Base-by-base conservation (phyloP, 2,113 vertebrate species). In the Motacilla alba region DNA sequence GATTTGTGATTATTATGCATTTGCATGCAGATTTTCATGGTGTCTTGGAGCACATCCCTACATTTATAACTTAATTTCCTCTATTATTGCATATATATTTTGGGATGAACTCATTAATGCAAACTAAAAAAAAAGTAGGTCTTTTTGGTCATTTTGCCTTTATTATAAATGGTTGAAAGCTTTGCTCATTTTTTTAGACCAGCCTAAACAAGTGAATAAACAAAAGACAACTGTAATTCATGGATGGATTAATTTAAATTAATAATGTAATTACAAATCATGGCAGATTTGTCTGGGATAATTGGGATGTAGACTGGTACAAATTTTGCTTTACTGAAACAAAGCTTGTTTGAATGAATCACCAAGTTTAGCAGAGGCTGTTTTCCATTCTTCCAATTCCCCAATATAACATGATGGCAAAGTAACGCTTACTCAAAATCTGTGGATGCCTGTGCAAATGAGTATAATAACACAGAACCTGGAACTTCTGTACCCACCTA, bases 1-100 rank as follows among this genome's bases (percentile, higher is more conserved):
- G 99, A 99, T 99, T 98, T 99, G 98, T 99, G 99, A 99, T 99
- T 99, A 99, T 99, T 99, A 99, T 98, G 98, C 98, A 99, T 99
- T 99, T 99, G 98, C 98, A 99, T 99, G 98, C 98, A 99, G 99
- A 99, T 99, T 99, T 99, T 98, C 96, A 94, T 97, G 98, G 98
- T 98, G 98, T 99, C 98, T 98, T 90, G 97, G 97, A 99, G 99
- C 99, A 99, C 98, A 99, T 99, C 98, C 98, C 98, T 98, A 98
- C 98, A 97, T 98, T 98, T 98, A 98, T 99, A 99, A 99, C 99
- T 99, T 98, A 99, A 99, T 99, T 99, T 99, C 95, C 97, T 98
- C 98, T 99, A 99, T 99, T 99, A 98, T 99, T 99, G 99, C 99
- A 98, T 99, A 98, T 98, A 99, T 99, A 99, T 99, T 98, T 98